Evolutionary conservation across 1,140 invertebrate genomes (phyloP).

Genomic region (Bombus sibiricus): DNA sequence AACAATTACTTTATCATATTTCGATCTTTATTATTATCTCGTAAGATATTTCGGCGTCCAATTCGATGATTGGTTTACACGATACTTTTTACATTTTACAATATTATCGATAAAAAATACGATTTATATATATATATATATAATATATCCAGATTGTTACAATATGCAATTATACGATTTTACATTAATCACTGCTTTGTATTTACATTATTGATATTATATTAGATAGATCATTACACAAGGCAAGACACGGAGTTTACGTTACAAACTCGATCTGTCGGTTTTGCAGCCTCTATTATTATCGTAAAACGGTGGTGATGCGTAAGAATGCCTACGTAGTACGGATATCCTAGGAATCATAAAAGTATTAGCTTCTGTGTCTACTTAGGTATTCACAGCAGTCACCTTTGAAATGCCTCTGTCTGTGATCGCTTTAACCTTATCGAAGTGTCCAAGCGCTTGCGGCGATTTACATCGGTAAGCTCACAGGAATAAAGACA

Average conservation of each 20-base stretch:
- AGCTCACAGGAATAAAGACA: constrained; percentile 52
- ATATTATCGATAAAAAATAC: constrained; percentile 36
- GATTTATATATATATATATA: constrained; percentile 58
- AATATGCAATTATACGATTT: constrained; percentile 51
- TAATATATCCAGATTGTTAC: constrained; percentile 50
- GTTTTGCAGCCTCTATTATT: constrained; percentile 70
- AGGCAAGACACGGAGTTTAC: constrained; percentile 65
- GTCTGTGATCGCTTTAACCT: constrained; percentile 78
- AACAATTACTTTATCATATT: constrained; percentile 26
- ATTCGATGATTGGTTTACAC: constrained; percentile 55
- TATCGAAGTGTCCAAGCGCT: constrained; percentile 76
- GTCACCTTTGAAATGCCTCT: constrained; percentile 70
- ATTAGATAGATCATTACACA: constrained; percentile 56
- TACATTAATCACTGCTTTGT: constrained; percentile 48
- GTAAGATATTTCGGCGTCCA: constrained; percentile 53
- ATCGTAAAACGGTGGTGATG: constrained; percentile 59
- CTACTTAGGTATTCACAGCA: constrained; percentile 63
- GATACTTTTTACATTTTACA: constrained; percentile 59
- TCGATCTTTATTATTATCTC: constrained; percentile 32
- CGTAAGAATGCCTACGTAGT: constrained; percentile 56
- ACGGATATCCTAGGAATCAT: constrained; percentile 61
- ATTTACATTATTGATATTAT: constrained; percentile 45
- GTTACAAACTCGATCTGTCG: constrained; percentile 69
- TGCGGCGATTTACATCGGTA: constrained; percentile 52
- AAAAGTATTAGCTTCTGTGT: constrained; percentile 72